Evolutionary conservation across 2,113 vertebrate species (phyloP).

Genomic region (Corvus moneduloides): DNA sequence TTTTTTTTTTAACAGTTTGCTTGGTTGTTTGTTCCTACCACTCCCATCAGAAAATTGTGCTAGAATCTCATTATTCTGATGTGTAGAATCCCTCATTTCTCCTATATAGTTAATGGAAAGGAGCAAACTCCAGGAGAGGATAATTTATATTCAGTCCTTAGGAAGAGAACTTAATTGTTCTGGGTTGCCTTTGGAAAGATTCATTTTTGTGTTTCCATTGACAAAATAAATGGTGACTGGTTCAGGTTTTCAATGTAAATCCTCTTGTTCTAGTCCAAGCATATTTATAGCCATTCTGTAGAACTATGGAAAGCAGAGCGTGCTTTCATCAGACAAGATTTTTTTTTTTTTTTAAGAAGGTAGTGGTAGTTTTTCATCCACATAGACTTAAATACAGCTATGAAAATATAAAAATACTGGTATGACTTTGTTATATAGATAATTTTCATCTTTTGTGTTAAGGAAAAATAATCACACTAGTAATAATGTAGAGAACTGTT

Average conservation of each 20-base stretch:
- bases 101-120: background rate
- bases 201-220: background rate
- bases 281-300: background rate
- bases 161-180: background rate
- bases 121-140: background rate
- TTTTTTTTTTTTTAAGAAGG: background rate
- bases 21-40: background rate
- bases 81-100: background rate
- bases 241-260: background rate
- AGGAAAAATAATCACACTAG: background rate
- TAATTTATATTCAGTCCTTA: background rate
- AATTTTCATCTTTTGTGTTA: background rate
- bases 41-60: background rate
- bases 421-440: background rate
- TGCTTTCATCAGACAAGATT: background rate
- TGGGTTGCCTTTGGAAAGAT: background rate
- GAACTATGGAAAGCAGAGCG: background rate
- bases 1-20: background rate
- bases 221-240: background rate
- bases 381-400: background rate
- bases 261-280: background rate
- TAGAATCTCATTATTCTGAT: background rate
- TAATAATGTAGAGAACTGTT: background rate
- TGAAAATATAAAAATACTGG: background rate
- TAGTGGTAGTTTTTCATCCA: background rate